A percentile compares a stretch with the other conserved stretches of the same genome.
These are phyloP conservation scores for Acanthococcus lagerstroemiae DNA, from an alignment of 2,888 invertebrate species.

Conservation along the genomic window DNA sequence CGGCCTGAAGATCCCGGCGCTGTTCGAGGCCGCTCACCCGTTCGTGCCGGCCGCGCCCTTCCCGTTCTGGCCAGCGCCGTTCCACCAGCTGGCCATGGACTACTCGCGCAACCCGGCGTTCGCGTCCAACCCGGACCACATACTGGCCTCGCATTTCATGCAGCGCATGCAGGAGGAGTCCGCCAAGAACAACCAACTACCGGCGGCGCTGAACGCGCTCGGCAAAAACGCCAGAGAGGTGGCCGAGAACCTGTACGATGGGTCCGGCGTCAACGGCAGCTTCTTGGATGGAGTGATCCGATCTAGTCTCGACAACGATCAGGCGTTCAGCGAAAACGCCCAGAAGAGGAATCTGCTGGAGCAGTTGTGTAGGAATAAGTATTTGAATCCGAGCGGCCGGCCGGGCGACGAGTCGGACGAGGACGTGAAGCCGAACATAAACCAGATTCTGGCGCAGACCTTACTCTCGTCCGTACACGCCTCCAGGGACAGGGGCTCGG, in stretches of 20 bases:
- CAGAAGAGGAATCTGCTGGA: slow-evolving; percentile 16
- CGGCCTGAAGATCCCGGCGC: slow-evolving; percentile 58
- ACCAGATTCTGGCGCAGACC: slow-evolving; percentile 14
- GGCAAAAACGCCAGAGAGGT: slow-evolving; percentile 49
- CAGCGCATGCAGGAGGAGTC: slow-evolving; percentile 64
- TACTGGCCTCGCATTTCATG: slow-evolving; percentile 69
- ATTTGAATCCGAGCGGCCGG: not conserved
- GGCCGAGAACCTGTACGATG: slow-evolving; percentile 56
- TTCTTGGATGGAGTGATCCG: slow-evolving; percentile 75
- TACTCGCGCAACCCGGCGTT: slow-evolving; percentile 43
- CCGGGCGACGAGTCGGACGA: not conserved
- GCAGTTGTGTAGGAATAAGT: slow-evolving; percentile 13
- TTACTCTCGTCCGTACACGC: slow-evolving; percentile 1
- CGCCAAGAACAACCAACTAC: slow-evolving; percentile 33
- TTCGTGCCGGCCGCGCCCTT: slow-evolving; percentile 12
- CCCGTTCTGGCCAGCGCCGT: slow-evolving; percentile 12
- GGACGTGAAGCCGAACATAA: slow-evolving; percentile 10
- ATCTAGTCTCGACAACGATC: slow-evolving; percentile 64
- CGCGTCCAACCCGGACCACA: slow-evolving; percentile 55
- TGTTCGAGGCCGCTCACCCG: slow-evolving; percentile 45
- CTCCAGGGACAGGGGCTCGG: not conserved
- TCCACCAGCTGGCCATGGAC: slow-evolving; percentile 20
- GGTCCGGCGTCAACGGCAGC: slow-evolving; percentile 58
- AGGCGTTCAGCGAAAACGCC: slow-evolving; percentile 6
- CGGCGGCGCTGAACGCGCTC: slow-evolving; percentile 35